Conservation (phyloP, 2,888 invertebrate genomes). For the Melanotus villosus region DNA sequence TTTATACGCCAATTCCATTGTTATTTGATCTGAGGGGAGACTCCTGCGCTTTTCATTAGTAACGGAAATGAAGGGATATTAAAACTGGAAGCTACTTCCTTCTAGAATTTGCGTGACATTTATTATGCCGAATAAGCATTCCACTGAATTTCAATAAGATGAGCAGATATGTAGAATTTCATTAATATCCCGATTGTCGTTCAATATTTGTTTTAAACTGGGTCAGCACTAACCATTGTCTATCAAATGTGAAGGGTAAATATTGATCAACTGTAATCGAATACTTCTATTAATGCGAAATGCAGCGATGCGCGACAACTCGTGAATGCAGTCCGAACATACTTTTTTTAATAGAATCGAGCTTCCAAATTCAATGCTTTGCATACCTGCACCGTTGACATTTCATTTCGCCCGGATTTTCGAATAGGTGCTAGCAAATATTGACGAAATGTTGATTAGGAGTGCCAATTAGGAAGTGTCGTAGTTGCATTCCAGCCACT, state of each 20-base stretch:
- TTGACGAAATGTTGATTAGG: conserved; percentile 43
- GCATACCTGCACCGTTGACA: conserved; percentile 17
- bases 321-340: conserved; percentile 25
- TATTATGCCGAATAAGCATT: conserved; percentile 25
- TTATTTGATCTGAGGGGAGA: conserved; percentile 31
- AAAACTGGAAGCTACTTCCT: conserved; percentile 29
- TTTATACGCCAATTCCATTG: conserved; percentile 34
- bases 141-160: conserved; percentile 17
- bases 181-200: conserved; percentile 9
- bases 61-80: conserved; percentile 33
- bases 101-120: conserved; percentile 23
- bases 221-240: conserved; percentile 4
- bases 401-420: conserved; percentile 33
- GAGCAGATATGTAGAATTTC: conserved; percentile 29
- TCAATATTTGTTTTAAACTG: conserved; percentile 23
- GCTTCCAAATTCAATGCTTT: conserved; percentile 2
- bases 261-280: conserved; percentile 36
- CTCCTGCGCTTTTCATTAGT: conserved; percentile 31
- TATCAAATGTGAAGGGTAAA: conserved; percentile 25
- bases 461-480: conserved; percentile 38
- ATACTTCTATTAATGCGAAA: conserved; percentile 19
- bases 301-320: conserved; percentile 29
- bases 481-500: conserved; percentile 25
- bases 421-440: conserved; percentile 35
- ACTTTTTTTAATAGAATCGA: conserved; percentile 31